Base-by-base conservation (phyloP, 1,140 invertebrate species). In the Habropoda laboriosa region DNA sequence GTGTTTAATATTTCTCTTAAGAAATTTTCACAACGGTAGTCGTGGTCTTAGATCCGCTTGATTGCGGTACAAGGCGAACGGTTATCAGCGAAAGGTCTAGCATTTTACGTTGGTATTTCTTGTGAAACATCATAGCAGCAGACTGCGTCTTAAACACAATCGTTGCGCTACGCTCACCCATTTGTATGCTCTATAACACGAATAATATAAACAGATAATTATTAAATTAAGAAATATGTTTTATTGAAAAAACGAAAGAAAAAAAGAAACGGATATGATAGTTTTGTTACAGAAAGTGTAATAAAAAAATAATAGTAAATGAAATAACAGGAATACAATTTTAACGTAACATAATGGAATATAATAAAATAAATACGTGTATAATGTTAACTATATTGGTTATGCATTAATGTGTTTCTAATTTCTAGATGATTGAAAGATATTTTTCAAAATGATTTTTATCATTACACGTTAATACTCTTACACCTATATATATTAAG, bases 21-120 rank as follows among this genome's bases (percentile, higher is more conserved):
- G 86, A 89, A 72, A 88, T 84, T 80, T 88, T 86, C 13, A 38
- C 61, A 61, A 71, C 13, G 49, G 76, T 24, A 5, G 81, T 49
- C 12, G 63, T 75, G 35, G 63, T 58, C 58, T 83, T 81, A 67
- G 76, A 79, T 42, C 53, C 76, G 63, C 60, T 60, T 12, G 83
- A 64, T 81, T 90, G 91, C 27, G 91, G 83, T 83, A 93, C 81
- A 24, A 94, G 89, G 45, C 90, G 89, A 67, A 94, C 93, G 64
- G 93, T 93, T 78, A 94, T 94, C 90, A 94, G 88, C 55, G 94
- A 94, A 49, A 94, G 86, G 87, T 94, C 94, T 47, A 94, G 90
- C 92, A 94, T 94, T 92, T 94, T 93, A 63, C 94, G 93, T 77
- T 94, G 94, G 87, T 94, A 94, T 91, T 94, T 94, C 86, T 94